phyloP scores from a whole-genome alignment of 2,113 vertebrate species.

The Poicephalus gulielmi region DNA sequence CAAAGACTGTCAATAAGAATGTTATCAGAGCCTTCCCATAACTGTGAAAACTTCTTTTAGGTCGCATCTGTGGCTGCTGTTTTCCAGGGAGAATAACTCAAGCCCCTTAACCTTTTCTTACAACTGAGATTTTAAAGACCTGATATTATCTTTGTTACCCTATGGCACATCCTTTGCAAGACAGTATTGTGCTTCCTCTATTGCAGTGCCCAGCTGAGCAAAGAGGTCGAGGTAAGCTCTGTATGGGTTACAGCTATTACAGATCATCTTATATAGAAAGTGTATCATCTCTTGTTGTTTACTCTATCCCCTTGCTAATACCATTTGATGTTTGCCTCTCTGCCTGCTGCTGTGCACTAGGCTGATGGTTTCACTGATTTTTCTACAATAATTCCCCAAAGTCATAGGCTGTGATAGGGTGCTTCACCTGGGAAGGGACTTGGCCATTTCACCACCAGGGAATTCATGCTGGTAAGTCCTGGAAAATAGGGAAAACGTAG shows the following conservation, averaged over 20 bases:
- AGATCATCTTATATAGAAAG: background rate
- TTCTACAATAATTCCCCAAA: background rate
- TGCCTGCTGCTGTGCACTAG: background rate
- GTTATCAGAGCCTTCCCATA: background rate
- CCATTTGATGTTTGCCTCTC: background rate
- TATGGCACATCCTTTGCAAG: background rate
- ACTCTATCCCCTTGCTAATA: conserved; percentile 10
- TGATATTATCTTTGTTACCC: background rate
- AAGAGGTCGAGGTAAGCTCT: background rate
- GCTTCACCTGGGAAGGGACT: background rate
- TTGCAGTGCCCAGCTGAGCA: background rate
- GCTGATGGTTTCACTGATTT: conserved; percentile 31
- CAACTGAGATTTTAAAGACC: conserved; percentile 6
- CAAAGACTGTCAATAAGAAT: background rate
- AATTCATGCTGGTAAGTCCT: background rate
- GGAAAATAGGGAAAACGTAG: background rate
- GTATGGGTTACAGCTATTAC: background rate
- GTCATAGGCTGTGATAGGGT: background rate
- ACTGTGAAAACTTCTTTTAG: conserved; percentile 13
- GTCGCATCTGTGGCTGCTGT: background rate
- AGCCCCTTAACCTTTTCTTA: background rate
- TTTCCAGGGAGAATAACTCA: conserved; percentile 23
- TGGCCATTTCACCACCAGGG: background rate
- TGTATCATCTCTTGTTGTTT: background rate
- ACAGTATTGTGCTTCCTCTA: background rate